phyloP scores from a whole-genome alignment of 2,888 invertebrate species.

The Epistrophella euchroma region DNA sequence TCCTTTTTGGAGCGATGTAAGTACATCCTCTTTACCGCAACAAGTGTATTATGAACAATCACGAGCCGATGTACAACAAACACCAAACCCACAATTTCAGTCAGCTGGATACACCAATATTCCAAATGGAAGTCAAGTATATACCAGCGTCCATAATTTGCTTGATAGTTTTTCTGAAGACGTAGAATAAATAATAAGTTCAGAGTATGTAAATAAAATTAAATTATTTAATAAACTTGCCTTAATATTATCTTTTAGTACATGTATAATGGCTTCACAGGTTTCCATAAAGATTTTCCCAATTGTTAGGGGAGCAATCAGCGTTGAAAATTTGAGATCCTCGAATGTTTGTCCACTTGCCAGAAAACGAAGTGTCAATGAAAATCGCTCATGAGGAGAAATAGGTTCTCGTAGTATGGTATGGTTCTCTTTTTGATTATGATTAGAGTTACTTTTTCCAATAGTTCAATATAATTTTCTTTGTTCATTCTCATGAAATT shows the following conservation, averaged over 20 bases:
- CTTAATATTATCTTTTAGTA: conserved; percentile 12
- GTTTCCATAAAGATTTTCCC: neutral
- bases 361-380: conserved; percentile 18
- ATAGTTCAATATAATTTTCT: neutral
- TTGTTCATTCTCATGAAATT: conserved; percentile 5
- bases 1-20: too few species aligned
- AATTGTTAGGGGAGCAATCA: conserved; percentile 7
- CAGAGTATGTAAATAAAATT: neutral
- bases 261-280: neutral
- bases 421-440: conserved; percentile 11
- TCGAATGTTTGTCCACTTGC: conserved; percentile 15
- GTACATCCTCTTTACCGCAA: neutral
- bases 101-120: too few species aligned
- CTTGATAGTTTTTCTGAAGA: neutral
- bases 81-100: neutral
- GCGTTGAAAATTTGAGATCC: neutral
- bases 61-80: neutral
- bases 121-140: too few species aligned
- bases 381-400: conserved; percentile 1
- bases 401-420: conserved; percentile 15
- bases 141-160: neutral
- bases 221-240: neutral
- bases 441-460: conserved; percentile 3
- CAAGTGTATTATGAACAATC: neutral
- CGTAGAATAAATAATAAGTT: neutral